These are phyloP conservation scores for Lymantria dispar DNA, from an alignment of 2,888 invertebrate genomes.

Conservation along the genomic window DNA sequence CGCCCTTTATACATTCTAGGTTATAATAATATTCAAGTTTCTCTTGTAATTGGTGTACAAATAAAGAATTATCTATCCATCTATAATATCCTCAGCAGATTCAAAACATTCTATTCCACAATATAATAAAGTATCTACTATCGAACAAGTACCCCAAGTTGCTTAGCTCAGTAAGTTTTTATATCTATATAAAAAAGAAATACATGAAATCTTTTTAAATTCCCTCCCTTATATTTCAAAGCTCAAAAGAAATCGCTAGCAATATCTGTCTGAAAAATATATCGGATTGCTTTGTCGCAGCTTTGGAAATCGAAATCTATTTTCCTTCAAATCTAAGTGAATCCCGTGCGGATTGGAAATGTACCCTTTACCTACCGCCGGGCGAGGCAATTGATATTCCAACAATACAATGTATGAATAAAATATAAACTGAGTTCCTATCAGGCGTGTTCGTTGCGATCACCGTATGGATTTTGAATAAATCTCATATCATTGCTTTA, in stretches of 20 bases:
- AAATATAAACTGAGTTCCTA: constrained; percentile 81
- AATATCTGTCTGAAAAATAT: constrained; percentile 83
- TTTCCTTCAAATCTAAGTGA: constrained; percentile 83
- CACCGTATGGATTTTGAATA: constrained; percentile 63
- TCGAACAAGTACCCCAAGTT: constrained; percentile 7
- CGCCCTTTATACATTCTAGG: too few species aligned
- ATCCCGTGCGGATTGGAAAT: constrained; percentile 83
- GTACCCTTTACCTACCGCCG: constrained; percentile 83
- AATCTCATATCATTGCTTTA: constrained; percentile 48
- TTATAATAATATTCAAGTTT: too few species aligned
- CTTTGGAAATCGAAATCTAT: constrained; percentile 83
- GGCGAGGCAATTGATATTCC: constrained; percentile 82
- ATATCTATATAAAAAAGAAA: constrained; percentile 53
- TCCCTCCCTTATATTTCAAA: constrained; percentile 80
- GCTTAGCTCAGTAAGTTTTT: constrained; percentile 28
- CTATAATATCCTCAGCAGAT: neutral
- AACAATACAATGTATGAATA: constrained; percentile 83
- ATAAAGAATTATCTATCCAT: too few species aligned
- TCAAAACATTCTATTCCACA: constrained; percentile 35
- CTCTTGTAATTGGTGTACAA: too few species aligned
- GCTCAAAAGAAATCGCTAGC: constrained; percentile 83
- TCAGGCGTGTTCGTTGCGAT: constrained; percentile 70
- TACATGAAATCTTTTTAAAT: constrained; percentile 68
- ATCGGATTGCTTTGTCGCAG: constrained; percentile 83
- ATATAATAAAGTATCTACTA: constrained; percentile 18